Percentiles rank a stretch among this genome's conserved stretches.
Evolutionary conservation across 2,797 vertebrate species (phyloP).

Genomic region (Benthosema pterotum): DNA sequence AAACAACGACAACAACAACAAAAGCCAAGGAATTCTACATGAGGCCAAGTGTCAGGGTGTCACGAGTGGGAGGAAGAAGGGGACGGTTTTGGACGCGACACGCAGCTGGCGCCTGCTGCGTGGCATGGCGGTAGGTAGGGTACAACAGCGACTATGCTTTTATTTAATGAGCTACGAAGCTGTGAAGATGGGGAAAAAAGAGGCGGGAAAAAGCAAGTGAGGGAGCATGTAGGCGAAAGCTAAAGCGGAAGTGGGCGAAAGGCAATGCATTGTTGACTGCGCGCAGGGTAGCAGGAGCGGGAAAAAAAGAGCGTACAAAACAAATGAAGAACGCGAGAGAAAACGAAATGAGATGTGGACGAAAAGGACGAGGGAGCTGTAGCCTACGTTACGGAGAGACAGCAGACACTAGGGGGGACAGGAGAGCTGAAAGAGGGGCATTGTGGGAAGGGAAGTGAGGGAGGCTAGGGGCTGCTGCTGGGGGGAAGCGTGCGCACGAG

Average conservation of each 20-base stretch:
- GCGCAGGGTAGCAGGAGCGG: slow-evolving; percentile 13
- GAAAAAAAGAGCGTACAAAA: slow-evolving; percentile 17
- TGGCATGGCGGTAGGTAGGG: slow-evolving; percentile 2
- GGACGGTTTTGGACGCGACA: neutral
- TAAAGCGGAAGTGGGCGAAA: too few relatives aligned
- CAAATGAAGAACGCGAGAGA: slow-evolving; percentile 1
- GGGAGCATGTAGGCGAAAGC: too few relatives aligned
- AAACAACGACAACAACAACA: too few relatives aligned
- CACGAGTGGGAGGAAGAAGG: too few relatives aligned
- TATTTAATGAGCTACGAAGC: slow-evolving; percentile 47
- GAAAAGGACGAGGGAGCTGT: neutral
- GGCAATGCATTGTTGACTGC: too few relatives aligned
- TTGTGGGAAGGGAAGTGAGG: too few relatives aligned
- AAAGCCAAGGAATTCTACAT: too few relatives aligned
- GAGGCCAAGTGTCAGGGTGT: slow-evolving; percentile 35
- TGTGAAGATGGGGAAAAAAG: slow-evolving; percentile 46
- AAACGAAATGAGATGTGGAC: neutral
- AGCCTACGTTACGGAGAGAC: neutral
- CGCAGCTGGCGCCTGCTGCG: slow-evolving; percentile 39
- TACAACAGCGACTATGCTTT: too few relatives aligned
- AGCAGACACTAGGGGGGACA: slow-evolving; percentile 1
- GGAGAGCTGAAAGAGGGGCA: too few relatives aligned
- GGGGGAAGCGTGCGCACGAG: slow-evolving; percentile 54
- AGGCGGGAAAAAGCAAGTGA: slow-evolving; percentile 27
- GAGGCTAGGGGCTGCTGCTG: slow-evolving; percentile 60